These are phyloP conservation scores for Bombus huntii DNA, from an alignment of 1,140 invertebrate species.

Conservation along the genomic window DNA sequence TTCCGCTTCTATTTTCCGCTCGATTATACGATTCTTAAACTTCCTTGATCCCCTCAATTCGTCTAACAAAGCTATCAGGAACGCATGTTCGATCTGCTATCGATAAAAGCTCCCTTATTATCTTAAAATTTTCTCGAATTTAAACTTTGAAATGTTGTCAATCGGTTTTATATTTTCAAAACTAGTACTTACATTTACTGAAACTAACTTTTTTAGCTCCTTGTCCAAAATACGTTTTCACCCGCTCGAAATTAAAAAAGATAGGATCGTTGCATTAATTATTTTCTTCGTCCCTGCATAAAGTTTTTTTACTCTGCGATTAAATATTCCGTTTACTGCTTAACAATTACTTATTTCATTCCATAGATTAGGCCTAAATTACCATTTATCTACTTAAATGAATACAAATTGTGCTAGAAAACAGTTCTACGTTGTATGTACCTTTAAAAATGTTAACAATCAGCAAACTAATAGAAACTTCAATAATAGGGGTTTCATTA, in stretches of 20 bases:
- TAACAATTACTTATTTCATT: neutral
- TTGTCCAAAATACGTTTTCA: neutral
- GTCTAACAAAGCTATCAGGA: neutral
- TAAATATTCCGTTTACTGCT: neutral
- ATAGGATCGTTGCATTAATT: neutral
- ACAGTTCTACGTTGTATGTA: neutral
- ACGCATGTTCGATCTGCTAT: neutral
- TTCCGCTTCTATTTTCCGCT: constrained; percentile 42
- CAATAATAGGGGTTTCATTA: neutral
- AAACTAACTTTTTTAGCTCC: too few relatives aligned
- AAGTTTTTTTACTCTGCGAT: too few relatives aligned
- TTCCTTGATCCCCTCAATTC: neutral
- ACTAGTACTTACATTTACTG: too few relatives aligned
- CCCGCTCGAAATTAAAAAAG: neutral
- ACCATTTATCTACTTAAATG: neutral
- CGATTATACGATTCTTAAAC: constrained; percentile 47
- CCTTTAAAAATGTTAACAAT: neutral
- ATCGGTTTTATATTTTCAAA: too few relatives aligned
- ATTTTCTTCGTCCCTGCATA: too few relatives aligned
- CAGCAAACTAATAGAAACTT: neutral
- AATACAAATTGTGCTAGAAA: neutral
- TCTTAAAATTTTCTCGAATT: neutral
- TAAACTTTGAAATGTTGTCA: neutral
- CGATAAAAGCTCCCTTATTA: neutral
- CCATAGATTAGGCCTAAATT: too few relatives aligned